phyloP scores from a whole-genome alignment of 1,140 invertebrate species.

The Pentalonia nigronervosa region DNA sequence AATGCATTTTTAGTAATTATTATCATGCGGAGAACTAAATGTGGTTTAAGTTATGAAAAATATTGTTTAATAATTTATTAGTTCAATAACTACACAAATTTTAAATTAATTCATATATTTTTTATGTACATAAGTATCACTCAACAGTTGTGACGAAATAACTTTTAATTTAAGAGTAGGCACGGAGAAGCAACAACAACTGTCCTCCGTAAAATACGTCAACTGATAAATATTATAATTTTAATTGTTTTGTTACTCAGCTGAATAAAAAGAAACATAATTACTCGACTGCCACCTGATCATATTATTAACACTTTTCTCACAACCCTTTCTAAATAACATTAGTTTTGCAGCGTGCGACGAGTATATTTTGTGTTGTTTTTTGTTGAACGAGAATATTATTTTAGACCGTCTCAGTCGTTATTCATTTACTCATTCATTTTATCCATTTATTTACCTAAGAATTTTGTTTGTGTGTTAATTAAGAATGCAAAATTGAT shows the following conservation, averaged over 20 bases:
- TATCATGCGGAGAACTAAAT: too few relatives aligned
- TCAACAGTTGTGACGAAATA: background rate
- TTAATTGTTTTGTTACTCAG: background rate
- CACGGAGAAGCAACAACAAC: background rate
- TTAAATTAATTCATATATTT: background rate
- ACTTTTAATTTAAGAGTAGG: background rate
- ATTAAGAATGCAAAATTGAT: conserved; percentile 1
- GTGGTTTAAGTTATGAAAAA: background rate
- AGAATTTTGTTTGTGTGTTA: background rate
- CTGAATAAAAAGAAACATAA: background rate
- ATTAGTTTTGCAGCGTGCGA: background rate
- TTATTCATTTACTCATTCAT: background rate
- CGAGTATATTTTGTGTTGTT: background rate
- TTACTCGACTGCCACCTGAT: background rate
- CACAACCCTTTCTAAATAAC: conserved; percentile 5
- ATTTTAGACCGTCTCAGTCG: background rate
- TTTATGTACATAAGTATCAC: background rate
- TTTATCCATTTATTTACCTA: background rate
- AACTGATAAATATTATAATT: background rate
- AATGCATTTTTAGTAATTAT: background rate
- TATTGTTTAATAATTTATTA: too few relatives aligned
- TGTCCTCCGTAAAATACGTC: background rate
- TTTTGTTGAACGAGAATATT: background rate
- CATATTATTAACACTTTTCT: conserved; percentile 7
- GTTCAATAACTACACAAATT: background rate